Evolutionary conservation across 2,888 invertebrate species (phyloP).

Genomic region (Tenthredo amoena): DNA sequence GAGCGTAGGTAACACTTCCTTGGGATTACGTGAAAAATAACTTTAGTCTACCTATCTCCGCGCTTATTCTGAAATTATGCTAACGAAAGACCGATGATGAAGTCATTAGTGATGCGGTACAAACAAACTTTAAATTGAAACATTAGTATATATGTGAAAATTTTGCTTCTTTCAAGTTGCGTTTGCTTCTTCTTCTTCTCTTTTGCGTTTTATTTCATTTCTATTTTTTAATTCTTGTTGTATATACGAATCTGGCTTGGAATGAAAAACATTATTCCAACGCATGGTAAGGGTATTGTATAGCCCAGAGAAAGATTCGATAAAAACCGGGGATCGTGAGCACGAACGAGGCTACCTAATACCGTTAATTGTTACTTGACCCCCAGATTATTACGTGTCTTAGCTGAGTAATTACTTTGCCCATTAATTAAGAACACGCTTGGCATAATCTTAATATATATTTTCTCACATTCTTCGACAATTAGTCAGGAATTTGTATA

Average conservation of each 20-base stretch:
- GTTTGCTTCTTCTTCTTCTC: neutral
- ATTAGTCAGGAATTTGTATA: constrained; percentile 31
- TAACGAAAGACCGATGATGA: constrained; percentile 10
- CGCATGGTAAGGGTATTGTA: constrained; percentile 10
- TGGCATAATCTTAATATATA: constrained; percentile 24
- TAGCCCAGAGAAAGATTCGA: constrained; percentile 37
- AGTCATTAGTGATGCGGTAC: constrained; percentile 7
- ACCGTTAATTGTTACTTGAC: constrained; percentile 47
- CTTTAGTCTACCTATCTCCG: neutral
- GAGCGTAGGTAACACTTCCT: constrained; percentile 24
- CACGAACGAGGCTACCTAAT: constrained; percentile 49
- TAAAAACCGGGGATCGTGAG: constrained; percentile 32
- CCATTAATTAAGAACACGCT: constrained; percentile 39
- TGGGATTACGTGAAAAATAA: constrained; percentile 27
- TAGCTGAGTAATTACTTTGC: constrained; percentile 46
- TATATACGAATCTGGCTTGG: neutral
- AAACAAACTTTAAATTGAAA: neutral
- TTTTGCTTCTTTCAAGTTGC: neutral
- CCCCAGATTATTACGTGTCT: constrained; percentile 48
- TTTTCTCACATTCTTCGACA: constrained; percentile 42
- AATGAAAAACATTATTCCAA: constrained; percentile 12
- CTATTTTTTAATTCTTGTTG: neutral
- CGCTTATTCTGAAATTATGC: neutral
- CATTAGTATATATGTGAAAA: neutral
- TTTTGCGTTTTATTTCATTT: neutral